Evolutionary conservation across 2,113 vertebrate species (phyloP).

Genomic region (Eclectus roratus): DNA sequence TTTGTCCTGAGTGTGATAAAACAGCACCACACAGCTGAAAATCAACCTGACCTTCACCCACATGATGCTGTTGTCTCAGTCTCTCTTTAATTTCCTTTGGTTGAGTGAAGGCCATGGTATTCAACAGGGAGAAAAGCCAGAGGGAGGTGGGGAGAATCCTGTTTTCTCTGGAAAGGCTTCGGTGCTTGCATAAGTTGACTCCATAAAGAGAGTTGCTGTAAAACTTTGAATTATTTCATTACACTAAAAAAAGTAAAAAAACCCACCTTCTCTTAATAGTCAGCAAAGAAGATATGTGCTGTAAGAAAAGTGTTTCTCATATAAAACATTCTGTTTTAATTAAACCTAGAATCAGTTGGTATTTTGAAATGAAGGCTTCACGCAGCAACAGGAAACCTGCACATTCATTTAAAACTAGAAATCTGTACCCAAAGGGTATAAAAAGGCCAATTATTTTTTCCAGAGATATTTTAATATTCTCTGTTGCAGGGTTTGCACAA

Average conservation of each 20-base stretch:
- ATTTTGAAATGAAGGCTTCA: slow-evolving; percentile 23
- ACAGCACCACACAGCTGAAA: slow-evolving; percentile 63
- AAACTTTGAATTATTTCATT: no score
- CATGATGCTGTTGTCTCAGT: slow-evolving; percentile 54
- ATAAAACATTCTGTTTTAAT: slow-evolving; percentile 34
- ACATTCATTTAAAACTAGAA: slow-evolving; percentile 40
- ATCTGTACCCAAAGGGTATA: background rate
- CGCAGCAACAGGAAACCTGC: slow-evolving; percentile 37
- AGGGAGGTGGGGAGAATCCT: slow-evolving; percentile 53
- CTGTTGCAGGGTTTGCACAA: background rate
- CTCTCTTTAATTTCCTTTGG: slow-evolving; percentile 54
- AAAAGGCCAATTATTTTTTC: no score
- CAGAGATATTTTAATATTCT: background rate
- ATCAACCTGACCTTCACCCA: slow-evolving; percentile 68
- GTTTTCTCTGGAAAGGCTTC: slow-evolving; percentile 56
- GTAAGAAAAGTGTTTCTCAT: background rate
- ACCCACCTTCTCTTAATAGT: no score
- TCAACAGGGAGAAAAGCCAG: slow-evolving; percentile 58
- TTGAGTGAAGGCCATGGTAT: slow-evolving; percentile 49
- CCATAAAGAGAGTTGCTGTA: background rate
- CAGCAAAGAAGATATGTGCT: background rate
- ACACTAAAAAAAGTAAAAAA: no score
- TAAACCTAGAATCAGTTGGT: slow-evolving; percentile 25
- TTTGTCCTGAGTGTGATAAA: slow-evolving; percentile 69
- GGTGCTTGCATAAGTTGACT: slow-evolving; percentile 31